Conservation (phyloP, 1,140 invertebrate genomes). For the Aphaenogaster ashmeadi region DNA sequence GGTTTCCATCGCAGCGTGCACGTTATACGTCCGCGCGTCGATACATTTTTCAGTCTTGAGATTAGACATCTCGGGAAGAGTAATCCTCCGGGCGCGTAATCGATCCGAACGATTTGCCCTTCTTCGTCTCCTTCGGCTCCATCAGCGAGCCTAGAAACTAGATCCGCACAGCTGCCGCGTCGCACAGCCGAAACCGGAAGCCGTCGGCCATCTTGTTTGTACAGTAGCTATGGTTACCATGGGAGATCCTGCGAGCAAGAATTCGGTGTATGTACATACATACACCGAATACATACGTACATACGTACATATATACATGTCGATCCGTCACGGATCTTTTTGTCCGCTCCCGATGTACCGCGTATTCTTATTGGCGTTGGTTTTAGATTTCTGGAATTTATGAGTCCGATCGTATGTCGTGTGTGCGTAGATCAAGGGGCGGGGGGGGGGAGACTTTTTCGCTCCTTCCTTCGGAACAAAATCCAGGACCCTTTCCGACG, state of each 20-base stretch:
- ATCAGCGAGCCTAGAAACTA: slow-evolving; percentile 83
- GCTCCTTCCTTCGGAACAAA: not conserved
- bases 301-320: slow-evolving; percentile 30
- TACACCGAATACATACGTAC: not conserved
- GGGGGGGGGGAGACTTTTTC: not conserved
- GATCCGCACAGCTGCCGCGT: slow-evolving; percentile 85
- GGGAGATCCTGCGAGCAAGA: slow-evolving; percentile 80
- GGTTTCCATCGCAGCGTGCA: not conserved
- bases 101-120: slow-evolving; percentile 45
- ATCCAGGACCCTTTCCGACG: slow-evolving; percentile 35
- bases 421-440: not conserved
- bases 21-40: not conserved
- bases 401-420: slow-evolving; percentile 64
- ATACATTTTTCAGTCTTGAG: not conserved
- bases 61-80: not conserved
- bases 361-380: slow-evolving; percentile 80
- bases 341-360: slow-evolving; percentile 78
- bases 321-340: slow-evolving; percentile 76
- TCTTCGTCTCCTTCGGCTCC: slow-evolving; percentile 39
- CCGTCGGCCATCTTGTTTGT: slow-evolving; percentile 87
- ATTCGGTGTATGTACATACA: slow-evolving; percentile 26
- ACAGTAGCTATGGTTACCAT: slow-evolving; percentile 86
- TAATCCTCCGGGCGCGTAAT: slow-evolving; percentile 17
- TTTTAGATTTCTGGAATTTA: slow-evolving; percentile 86
- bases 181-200: slow-evolving; percentile 84